Conservation (phyloP, 2,888 invertebrate genomes). For the Anodontia alba region DNA sequence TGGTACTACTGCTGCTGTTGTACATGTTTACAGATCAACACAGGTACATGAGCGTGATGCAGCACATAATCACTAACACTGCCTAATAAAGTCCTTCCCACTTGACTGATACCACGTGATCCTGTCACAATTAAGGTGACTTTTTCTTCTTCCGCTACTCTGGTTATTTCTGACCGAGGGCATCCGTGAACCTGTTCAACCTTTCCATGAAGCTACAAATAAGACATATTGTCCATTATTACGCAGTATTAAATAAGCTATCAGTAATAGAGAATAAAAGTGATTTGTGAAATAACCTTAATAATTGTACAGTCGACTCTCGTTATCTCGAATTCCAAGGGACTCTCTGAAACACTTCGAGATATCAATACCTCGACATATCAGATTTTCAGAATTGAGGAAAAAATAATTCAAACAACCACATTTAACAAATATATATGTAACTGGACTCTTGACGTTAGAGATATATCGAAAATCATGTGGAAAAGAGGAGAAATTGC, state of each 20-base stretch:
- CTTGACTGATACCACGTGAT: not conserved
- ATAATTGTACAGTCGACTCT: not conserved
- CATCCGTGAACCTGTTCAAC: slow-evolving; percentile 45
- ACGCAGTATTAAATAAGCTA: too few relatives aligned
- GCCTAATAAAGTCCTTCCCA: not conserved
- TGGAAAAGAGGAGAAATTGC: too few relatives aligned
- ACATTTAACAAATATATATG: too few relatives aligned
- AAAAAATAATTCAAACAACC: too few relatives aligned
- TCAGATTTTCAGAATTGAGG: too few relatives aligned
- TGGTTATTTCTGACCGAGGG: slow-evolving; percentile 42
- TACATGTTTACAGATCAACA: not conserved
- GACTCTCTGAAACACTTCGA: too few relatives aligned
- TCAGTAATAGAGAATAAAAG: too few relatives aligned
- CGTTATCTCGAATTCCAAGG: too few relatives aligned
- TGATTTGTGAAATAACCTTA: not conserved
- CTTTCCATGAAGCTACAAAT: slow-evolving; percentile 49
- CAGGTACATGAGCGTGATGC: not conserved
- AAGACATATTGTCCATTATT: not conserved
- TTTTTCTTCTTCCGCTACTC: not conserved
- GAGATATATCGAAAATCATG: too few relatives aligned
- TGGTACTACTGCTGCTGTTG: too few relatives aligned
- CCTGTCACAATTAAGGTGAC: not conserved
- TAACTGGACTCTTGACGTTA: too few relatives aligned
- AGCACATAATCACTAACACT: not conserved
- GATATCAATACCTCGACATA: too few relatives aligned